Evolutionary conservation across 2,113 vertebrate species (phyloP).

Genomic region (Zingel zingel): DNA sequence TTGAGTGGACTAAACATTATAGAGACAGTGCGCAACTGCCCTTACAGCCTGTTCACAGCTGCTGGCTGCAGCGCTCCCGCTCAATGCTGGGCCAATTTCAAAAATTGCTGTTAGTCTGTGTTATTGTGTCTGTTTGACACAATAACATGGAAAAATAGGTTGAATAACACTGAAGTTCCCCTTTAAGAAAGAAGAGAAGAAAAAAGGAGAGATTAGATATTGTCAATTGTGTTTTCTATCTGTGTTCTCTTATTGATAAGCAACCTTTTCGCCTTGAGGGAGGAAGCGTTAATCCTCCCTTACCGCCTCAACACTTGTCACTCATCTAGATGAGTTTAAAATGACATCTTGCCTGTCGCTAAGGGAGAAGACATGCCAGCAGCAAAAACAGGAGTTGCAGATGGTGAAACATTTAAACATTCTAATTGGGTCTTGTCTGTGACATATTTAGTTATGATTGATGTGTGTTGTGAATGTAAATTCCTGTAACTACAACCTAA

Average conservation of each 20-base stretch:
- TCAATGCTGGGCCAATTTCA: too few species aligned
- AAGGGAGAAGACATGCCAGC: neutral
- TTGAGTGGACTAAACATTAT: too few species aligned
- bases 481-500: neutral
- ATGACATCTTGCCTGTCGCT: conserved; percentile 15
- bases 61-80: too few species aligned
- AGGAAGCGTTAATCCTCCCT: conserved; percentile 24
- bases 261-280: neutral
- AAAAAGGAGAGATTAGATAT: neutral
- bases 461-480: neutral
- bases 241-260: conserved; percentile 25
- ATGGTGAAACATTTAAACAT: conserved; percentile 14
- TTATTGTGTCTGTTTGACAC: too few species aligned
- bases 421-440: conserved; percentile 1
- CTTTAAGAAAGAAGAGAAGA: neutral
- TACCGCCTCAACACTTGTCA: conserved; percentile 19
- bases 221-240: neutral
- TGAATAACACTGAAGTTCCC: too few species aligned
- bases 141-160: too few species aligned
- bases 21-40: too few species aligned
- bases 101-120: too few species aligned
- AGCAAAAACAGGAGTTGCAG: conserved; percentile 6
- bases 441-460: neutral
- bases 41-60: too few species aligned
- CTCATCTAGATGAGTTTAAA: conserved; percentile 16